phyloP scores from a whole-genome alignment of 2,888 invertebrate species.

The Catonia carolina region DNA sequence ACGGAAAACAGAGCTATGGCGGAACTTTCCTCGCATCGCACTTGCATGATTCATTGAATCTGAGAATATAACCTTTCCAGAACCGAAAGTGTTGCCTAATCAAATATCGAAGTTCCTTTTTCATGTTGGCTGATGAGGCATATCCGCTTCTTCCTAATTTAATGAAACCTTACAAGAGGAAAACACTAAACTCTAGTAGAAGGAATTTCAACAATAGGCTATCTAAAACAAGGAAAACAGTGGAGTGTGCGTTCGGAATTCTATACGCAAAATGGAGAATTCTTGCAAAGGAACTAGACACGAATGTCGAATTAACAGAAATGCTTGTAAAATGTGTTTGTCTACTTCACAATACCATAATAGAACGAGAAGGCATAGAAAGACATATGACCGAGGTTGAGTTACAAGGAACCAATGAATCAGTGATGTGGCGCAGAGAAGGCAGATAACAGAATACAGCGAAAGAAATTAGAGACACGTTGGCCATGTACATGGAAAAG shows the following conservation, averaged over 20 bases:
- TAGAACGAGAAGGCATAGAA: slow-evolving; percentile 16
- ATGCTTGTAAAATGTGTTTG: slow-evolving; percentile 14
- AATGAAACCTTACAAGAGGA: slow-evolving; percentile 10
- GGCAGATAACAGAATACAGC: background rate
- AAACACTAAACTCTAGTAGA: slow-evolving; percentile 1
- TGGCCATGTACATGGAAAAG: background rate
- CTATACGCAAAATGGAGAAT: slow-evolving; percentile 19
- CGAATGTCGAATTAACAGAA: slow-evolving; percentile 10
- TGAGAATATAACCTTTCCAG: slow-evolving; percentile 11
- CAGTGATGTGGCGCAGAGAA: background rate
- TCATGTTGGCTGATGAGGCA: slow-evolving; percentile 19
- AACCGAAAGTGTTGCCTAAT: too few species aligned
- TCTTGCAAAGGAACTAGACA: slow-evolving; percentile 13
- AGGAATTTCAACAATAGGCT: slow-evolving; percentile 15
- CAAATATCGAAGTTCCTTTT: too few species aligned
- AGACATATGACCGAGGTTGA: slow-evolving; percentile 21
- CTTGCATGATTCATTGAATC: slow-evolving; percentile 14
- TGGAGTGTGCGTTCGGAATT: slow-evolving; percentile 24
- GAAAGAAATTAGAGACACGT: background rate
- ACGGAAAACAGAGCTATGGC: slow-evolving; percentile 36
- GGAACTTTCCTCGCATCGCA: slow-evolving; percentile 28
- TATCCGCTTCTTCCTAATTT: slow-evolving; percentile 16
- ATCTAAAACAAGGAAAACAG: slow-evolving; percentile 18
- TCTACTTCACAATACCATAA: slow-evolving; percentile 14
- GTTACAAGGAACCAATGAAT: slow-evolving; percentile 4